Percentiles rank a stretch among this genome's conserved stretches.
Evolutionary conservation across 2,797 vertebrate species (phyloP).

Genomic region (Eospalax fontanierii): DNA sequence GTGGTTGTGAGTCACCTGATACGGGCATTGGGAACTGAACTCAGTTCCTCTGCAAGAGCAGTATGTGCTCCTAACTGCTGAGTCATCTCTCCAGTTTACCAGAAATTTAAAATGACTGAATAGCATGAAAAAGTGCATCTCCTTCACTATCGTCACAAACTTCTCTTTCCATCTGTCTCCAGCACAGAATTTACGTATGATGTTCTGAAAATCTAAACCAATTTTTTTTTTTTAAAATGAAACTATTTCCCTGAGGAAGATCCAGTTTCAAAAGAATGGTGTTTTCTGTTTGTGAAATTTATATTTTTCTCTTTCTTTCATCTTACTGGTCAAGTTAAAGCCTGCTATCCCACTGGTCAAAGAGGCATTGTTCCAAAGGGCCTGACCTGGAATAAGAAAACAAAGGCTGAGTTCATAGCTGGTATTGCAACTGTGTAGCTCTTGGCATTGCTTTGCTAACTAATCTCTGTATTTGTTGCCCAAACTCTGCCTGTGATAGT

Average conservation of each 20-base stretch:
- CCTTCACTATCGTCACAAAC: neutral
- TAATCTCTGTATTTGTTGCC: neutral
- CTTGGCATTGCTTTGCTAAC: neutral
- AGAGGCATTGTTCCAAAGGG: conserved; percentile 69
- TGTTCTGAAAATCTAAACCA: neutral
- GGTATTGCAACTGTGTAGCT: neutral
- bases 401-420: conserved; percentile 66
- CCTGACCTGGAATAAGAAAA: conserved; percentile 53
- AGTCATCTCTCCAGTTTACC: neutral
- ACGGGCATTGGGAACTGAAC: neutral
- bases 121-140: neutral
- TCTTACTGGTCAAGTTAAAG: conserved; percentile 2
- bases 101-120: conserved; percentile 11
- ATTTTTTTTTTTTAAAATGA: neutral
- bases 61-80: neutral
- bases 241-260: neutral
- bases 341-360: conserved; percentile 61
- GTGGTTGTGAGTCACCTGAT: neutral
- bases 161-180: neutral
- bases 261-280: conserved; percentile 51
- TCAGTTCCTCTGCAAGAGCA: neutral
- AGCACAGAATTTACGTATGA: conserved; percentile 29
- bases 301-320: neutral
- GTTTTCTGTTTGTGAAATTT: conserved; percentile 31
- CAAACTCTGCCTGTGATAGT: neutral